A percentile compares a stretch with the other conserved stretches of the same genome.
These are phyloP conservation scores for Rhabditophanes sp. DNA, from an alignment of 2,888 invertebrate genomes.

Conservation along the genomic window DNA sequence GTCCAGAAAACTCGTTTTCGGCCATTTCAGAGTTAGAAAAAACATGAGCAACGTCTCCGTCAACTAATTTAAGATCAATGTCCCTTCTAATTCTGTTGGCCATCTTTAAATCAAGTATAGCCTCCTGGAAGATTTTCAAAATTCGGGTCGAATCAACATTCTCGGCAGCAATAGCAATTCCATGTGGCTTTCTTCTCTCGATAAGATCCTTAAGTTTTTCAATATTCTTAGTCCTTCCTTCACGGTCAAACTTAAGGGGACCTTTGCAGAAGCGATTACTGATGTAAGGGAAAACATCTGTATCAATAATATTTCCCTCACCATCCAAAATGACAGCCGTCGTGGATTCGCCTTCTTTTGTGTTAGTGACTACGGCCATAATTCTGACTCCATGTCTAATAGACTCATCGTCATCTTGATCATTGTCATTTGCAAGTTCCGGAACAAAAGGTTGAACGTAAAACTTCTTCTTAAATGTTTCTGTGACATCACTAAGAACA, in stretches of 20 bases:
- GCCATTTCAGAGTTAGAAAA: conserved; percentile 66
- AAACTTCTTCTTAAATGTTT: too few species aligned
- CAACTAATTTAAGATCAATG: conserved; percentile 68
- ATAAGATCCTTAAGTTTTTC: conserved; percentile 54
- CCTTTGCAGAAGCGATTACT: too few species aligned
- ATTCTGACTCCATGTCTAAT: too few species aligned
- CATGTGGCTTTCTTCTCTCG: conserved; percentile 74
- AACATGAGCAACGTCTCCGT: conserved; percentile 77
- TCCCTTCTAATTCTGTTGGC: conserved; percentile 44
- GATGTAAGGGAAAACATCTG: too few species aligned
- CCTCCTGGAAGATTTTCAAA: conserved; percentile 45
- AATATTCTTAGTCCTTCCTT: conserved; percentile 22
- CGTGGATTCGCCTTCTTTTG: too few species aligned
- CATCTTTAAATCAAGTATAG: conserved; percentile 61
- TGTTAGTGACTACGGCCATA: too few species aligned
- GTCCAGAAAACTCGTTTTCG: not conserved
- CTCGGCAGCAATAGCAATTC: conserved; percentile 75
- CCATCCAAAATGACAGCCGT: too few species aligned
- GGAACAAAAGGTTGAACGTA: too few species aligned
- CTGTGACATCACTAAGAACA: too few species aligned
- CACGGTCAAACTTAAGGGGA: not conserved
- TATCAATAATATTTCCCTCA: too few species aligned
- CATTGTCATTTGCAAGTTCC: too few species aligned
- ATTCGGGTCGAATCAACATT: conserved; percentile 49
- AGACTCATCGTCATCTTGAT: too few species aligned